These are phyloP conservation scores for Eulemur coronatus DNA, from an alignment of 2,797 vertebrate species.

Conservation along the genomic window DNA sequence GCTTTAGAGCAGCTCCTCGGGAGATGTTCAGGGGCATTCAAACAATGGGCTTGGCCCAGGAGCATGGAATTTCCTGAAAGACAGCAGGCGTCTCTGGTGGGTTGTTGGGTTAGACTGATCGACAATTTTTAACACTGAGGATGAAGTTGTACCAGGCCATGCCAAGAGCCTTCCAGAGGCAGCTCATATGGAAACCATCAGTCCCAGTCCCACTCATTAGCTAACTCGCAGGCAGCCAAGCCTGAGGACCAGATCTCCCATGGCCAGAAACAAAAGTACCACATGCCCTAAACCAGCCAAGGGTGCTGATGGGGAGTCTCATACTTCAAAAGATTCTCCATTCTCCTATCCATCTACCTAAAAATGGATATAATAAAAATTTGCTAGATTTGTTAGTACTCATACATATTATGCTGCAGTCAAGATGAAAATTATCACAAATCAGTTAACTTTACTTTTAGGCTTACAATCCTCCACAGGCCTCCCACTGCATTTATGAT, in stretches of 20 bases:
- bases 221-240: slow-evolving; percentile 1
- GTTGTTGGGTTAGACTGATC: slow-evolving; percentile 30
- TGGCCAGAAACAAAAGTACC: slow-evolving; percentile 35
- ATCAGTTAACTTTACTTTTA: not conserved
- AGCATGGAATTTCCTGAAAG: slow-evolving; percentile 63
- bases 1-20: not conserved
- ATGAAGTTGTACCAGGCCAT: slow-evolving; percentile 53
- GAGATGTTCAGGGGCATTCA: slow-evolving; percentile 41
- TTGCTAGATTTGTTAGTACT: not conserved
- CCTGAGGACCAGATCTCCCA: slow-evolving; percentile 20
- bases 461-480: not conserved
- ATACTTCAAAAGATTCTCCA: not conserved
- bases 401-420: not conserved
- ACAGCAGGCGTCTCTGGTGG: slow-evolving; percentile 52
- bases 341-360: not conserved
- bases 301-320: not conserved
- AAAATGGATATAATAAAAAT: not conserved
- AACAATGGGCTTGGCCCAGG: slow-evolving; percentile 54
- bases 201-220: slow-evolving; percentile 5
- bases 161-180: slow-evolving; percentile 40
- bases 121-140: not conserved
- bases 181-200: slow-evolving; percentile 65
- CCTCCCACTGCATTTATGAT: not conserved
- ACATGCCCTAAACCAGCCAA: not conserved
- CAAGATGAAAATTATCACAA: not conserved